phyloP scores from a whole-genome alignment of 2,113 vertebrate genomes.

The Percopsis transmontana region DNA sequence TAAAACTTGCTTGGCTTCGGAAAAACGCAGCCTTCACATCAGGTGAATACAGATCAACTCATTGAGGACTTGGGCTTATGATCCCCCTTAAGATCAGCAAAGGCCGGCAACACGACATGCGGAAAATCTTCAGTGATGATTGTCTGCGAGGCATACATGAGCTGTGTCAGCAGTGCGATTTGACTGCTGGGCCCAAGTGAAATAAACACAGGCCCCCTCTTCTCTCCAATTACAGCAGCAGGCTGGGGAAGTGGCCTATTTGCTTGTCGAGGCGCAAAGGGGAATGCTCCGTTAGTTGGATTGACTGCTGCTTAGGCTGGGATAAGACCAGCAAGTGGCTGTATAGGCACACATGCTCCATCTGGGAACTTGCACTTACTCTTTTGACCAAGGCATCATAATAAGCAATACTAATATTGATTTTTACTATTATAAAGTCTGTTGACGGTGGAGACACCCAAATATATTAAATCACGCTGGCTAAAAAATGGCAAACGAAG shows the following conservation, averaged over 20 bases:
- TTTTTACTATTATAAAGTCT: neutral
- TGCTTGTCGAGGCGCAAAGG: constrained; percentile 48
- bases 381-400: too few species aligned
- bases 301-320: constrained; percentile 24
- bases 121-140: constrained; percentile 20
- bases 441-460: neutral
- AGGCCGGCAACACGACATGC: constrained; percentile 4
- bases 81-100: constrained; percentile 13
- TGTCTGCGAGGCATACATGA: constrained; percentile 29
- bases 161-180: constrained; percentile 36
- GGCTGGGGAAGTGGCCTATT: constrained; percentile 53
- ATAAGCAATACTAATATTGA: neutral
- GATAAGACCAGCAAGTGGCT: constrained; percentile 15
- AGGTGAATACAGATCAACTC: constrained; percentile 13
- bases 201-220: constrained; percentile 36
- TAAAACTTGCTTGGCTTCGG: too few species aligned
- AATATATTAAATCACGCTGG: too few species aligned
- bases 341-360: constrained; percentile 19
- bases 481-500: neutral
- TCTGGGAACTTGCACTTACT: constrained; percentile 7
- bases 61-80: constrained; percentile 17
- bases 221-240: constrained; percentile 52
- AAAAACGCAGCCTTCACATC: neutral
- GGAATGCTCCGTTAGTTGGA: constrained; percentile 19
- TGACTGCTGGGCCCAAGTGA: constrained; percentile 31